These are phyloP conservation scores for Enteromius afrohamiltoni DNA, from an alignment of 2,797 vertebrate genomes.

Conservation along the genomic window DNA sequence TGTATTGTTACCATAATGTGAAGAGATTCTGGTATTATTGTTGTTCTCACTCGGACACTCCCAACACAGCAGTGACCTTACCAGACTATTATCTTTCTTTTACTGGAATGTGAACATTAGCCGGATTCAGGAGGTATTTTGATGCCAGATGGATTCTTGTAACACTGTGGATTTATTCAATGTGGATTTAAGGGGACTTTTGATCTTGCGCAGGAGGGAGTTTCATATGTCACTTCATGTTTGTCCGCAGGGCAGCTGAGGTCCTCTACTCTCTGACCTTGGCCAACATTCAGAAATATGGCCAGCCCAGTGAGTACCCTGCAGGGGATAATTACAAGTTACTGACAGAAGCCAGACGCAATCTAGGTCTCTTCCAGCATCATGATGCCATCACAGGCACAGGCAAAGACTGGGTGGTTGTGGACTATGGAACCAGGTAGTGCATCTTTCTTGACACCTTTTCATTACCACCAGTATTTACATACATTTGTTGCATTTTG, in stretches of 20 bases:
- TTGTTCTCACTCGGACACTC: slow-evolving; percentile 10
- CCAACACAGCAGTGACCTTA: not conserved
- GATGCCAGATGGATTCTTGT: not conserved
- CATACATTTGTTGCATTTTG: not conserved
- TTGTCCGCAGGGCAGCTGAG: slow-evolving; percentile 83
- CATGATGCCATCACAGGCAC: slow-evolving; percentile 93
- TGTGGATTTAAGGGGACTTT: slow-evolving; percentile 4
- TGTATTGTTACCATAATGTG: slow-evolving; percentile 8
- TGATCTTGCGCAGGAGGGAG: not conserved
- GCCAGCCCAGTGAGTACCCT: slow-evolving; percentile 76
- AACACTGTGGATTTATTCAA: not conserved
- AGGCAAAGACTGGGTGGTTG: slow-evolving; percentile 86
- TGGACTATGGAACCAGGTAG: slow-evolving; percentile 92
- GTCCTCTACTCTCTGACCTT: slow-evolving; percentile 87
- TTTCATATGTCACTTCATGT: slow-evolving; percentile 38
- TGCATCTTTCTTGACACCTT: not conserved
- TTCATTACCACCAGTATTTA: not conserved
- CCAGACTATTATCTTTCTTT: not conserved
- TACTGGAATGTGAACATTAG: slow-evolving; percentile 3
- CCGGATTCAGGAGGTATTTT: slow-evolving; percentile 8
- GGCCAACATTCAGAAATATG: slow-evolving; percentile 77
- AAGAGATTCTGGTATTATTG: not conserved
- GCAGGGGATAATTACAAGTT: slow-evolving; percentile 76
- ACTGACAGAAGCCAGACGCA: slow-evolving; percentile 83
- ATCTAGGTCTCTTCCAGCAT: slow-evolving; percentile 90